Percentiles rank a stretch among this genome's conserved stretches.
These are phyloP conservation scores for Prenolepis imparis DNA, from an alignment of 2,888 invertebrate species.

Conservation along the genomic window DNA sequence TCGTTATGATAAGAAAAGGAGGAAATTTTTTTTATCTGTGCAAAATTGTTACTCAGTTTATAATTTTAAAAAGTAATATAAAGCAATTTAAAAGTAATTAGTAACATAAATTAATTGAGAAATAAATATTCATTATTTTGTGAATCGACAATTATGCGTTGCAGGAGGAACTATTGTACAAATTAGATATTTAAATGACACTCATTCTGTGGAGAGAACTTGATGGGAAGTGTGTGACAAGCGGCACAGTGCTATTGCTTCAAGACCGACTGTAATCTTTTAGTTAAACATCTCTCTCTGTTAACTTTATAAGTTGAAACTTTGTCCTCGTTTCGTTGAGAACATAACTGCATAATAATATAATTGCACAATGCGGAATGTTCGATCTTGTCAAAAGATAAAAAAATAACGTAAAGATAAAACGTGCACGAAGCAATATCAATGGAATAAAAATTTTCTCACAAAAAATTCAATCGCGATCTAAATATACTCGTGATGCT, in stretches of 20 bases:
- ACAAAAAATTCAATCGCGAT: constrained; percentile 8
- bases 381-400: background rate
- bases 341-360: background rate
- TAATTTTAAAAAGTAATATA: background rate
- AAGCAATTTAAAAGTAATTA: background rate
- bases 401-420: background rate
- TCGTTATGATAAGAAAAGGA: background rate
- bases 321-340: background rate
- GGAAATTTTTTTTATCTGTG: background rate
- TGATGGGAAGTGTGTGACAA: constrained; percentile 3
- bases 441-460: background rate
- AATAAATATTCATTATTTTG: background rate
- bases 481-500: background rate
- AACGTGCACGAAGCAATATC: too few species aligned
- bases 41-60: background rate
- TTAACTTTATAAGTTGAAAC: constrained; percentile 19
- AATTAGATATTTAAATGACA: background rate
- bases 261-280: constrained; percentile 5
- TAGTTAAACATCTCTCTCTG: background rate
- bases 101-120: background rate
- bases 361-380: background rate
- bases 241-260: background rate
- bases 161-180: background rate
- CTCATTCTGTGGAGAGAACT: background rate
- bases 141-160: background rate